Evolutionary conservation across 2,888 invertebrate species (phyloP), one percentile per base, ranked within the genome.

Genomic region (Pecten maximus): DNA sequence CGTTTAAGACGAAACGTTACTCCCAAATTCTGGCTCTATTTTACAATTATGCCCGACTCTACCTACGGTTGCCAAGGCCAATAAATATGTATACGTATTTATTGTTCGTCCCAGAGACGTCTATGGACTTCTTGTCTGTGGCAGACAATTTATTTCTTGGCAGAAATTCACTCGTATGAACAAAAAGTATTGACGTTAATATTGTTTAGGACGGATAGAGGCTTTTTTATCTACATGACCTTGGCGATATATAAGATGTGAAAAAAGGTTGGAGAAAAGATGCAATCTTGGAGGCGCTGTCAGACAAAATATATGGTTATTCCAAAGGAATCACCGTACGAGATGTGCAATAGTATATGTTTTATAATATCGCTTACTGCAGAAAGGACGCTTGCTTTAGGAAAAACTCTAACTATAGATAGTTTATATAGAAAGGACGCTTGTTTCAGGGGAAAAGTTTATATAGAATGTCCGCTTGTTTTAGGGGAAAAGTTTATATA

Each of bases 121-220:
- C 60, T 60, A 28, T 60, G 3, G 28, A 3, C 60, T 3, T 28
- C 12, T 60, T 28, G 28, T 60, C 60, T 60, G 60, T 16, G 4
- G 60, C 60, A 60, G 60, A 60, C 60, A 60, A 60, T 60, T n/a
- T 60, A 28, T 60, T 60, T 60, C 60, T 60, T 60, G 60, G 60
- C 60, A 60, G 60, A 60, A 60, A 28, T 60, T 60, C 10, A 28
- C 28, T 28, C 10, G 19, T 60, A 28, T 28, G 60, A 28, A 60
- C 10, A 60, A 60, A 60, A 60, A n/a, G n/a, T 6, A 60, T 28
- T 10, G 15, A 15, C 60, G 28, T 60, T 3, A 28, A 60, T 60
- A 60, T 60, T 28, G n/a, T 28, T 28, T n/a, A 35, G 28, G 35
- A 28, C 10, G 16, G 28, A 28, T 23, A 28, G 74, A n/a, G 10